Evolutionary conservation across 92 coral and sea anemone species (phyloP).

Genomic region (Porites lobata): DNA sequence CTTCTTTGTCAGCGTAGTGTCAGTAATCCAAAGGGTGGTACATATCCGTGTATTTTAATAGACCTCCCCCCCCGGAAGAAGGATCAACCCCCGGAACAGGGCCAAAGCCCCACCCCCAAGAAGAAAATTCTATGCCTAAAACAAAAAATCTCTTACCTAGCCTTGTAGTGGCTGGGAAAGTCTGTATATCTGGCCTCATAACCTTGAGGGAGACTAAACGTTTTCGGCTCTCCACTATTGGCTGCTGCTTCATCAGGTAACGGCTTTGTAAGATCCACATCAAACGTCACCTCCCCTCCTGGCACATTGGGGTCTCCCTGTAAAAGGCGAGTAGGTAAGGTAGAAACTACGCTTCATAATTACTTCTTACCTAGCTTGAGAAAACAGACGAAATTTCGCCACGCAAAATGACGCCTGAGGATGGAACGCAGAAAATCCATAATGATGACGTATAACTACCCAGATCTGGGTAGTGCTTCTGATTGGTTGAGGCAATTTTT

Average conservation of each 20-base stretch:
- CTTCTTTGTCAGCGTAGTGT: too few species aligned
- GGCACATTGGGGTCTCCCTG: slow-evolving; percentile 97
- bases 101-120: too few species aligned
- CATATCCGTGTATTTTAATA: too few species aligned
- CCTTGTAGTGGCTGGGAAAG: slow-evolving; percentile 35
- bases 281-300: slow-evolving; percentile 80
- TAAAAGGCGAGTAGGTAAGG: neutral
- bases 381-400: too few species aligned
- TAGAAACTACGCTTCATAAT: neutral
- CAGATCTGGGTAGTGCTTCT: too few species aligned
- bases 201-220: slow-evolving; percentile 15
- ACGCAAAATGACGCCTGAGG: too few species aligned
- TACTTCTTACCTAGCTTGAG: neutral
- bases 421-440: too few species aligned
- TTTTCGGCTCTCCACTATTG: neutral
- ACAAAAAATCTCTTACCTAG: slow-evolving; percentile 54
- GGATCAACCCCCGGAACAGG: neutral
- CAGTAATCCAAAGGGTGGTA: too few species aligned
- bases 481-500: too few species aligned
- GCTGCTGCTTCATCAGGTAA: slow-evolving; percentile 30
- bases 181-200: slow-evolving; percentile 43
- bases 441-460: too few species aligned
- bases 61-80: neutral
- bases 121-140: neutral
- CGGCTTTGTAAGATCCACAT: slow-evolving; percentile 73